Conservation (phyloP, 2,797 vertebrate species). For the Ctenopoma kingsleyae region DNA sequence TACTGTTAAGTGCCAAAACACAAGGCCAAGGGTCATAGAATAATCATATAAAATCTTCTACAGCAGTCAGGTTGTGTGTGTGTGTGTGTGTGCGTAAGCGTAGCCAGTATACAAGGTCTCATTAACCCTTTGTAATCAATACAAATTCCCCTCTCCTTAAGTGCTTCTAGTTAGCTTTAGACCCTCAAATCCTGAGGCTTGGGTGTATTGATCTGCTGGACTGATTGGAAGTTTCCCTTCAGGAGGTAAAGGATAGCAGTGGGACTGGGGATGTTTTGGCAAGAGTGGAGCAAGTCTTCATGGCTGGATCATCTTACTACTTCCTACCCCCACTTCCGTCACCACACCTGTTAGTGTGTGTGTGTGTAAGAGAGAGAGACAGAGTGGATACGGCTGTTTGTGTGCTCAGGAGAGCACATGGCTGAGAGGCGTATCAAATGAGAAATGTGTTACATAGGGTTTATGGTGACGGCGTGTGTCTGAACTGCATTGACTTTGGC, state of each 20-base stretch:
- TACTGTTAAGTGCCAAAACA: slow-evolving; percentile 22
- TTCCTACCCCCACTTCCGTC: slow-evolving; percentile 50
- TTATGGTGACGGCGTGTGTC: slow-evolving; percentile 71
- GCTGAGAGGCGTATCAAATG: slow-evolving; percentile 71
- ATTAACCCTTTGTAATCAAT: slow-evolving; percentile 80
- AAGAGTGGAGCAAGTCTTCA: slow-evolving; percentile 55
- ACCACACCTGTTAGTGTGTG: slow-evolving; percentile 72
- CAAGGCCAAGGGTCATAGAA: background rate
- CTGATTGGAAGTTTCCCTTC: slow-evolving; percentile 78
- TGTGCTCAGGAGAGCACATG: slow-evolving; percentile 66
- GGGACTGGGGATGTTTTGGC: slow-evolving; percentile 58
- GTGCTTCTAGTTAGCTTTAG: slow-evolving; percentile 78
- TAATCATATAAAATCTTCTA: slow-evolving; percentile 22
- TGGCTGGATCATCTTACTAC: slow-evolving; percentile 70
- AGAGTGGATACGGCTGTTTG: slow-evolving; percentile 40
- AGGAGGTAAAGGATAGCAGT: slow-evolving; percentile 62
- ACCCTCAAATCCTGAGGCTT: slow-evolving; percentile 69
- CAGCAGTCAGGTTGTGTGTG: slow-evolving; percentile 6
- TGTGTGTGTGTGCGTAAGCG: slow-evolving; percentile 6
- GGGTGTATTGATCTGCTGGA: slow-evolving; percentile 76
- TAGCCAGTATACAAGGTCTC: slow-evolving; percentile 57
- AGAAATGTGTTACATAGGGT: slow-evolving; percentile 77
- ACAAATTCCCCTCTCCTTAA: slow-evolving; percentile 69
- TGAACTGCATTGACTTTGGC: slow-evolving; percentile 47
- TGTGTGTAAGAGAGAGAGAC: slow-evolving; percentile 1